A percentile compares a stretch with the other conserved stretches of the same genome.
phyloP scores from a whole-genome alignment of 2,888 invertebrate species.

The Tyria jacobaeae region DNA sequence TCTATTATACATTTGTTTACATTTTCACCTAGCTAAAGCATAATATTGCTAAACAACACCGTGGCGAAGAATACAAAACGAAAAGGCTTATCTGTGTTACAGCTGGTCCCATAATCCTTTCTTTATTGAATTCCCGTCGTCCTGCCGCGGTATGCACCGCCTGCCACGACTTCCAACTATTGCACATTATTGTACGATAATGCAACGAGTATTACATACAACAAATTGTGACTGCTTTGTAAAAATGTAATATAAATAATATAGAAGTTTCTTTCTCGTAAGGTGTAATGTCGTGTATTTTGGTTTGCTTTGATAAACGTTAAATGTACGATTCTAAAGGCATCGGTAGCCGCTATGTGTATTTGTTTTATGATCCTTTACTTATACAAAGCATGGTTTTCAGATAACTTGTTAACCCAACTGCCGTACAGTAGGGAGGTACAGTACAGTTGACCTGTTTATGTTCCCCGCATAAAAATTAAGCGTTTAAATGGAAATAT shows the following conservation, averaged over 20 bases:
- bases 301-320: too few relatives aligned
- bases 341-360: too few relatives aligned
- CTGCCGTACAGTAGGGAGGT: too few relatives aligned
- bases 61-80: constrained; percentile 14
- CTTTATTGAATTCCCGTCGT: constrained; percentile 78
- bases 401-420: too few relatives aligned
- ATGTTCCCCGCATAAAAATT: too few relatives aligned
- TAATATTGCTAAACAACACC: constrained; percentile 15
- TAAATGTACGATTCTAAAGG: too few relatives aligned
- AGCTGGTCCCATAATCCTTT: constrained; percentile 61
- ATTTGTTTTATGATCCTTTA: too few relatives aligned
- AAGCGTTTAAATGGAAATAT: too few relatives aligned
- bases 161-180: constrained; percentile 44
- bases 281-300: not conserved
- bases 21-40: constrained; percentile 11
- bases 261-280: not conserved
- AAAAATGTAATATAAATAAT: not conserved
- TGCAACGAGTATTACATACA: constrained; percentile 7
- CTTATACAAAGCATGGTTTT: too few relatives aligned
- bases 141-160: constrained; percentile 57
- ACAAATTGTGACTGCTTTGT: not conserved
- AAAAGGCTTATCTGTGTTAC: constrained; percentile 21
- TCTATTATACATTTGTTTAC: too few relatives aligned
- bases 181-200: constrained; percentile 26
- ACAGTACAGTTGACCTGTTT: too few relatives aligned